Evolutionary conservation across 2,113 vertebrate species (phyloP), one percentile per base, ranked within the genome.

Genomic region (Paedocypris sp.): DNA sequence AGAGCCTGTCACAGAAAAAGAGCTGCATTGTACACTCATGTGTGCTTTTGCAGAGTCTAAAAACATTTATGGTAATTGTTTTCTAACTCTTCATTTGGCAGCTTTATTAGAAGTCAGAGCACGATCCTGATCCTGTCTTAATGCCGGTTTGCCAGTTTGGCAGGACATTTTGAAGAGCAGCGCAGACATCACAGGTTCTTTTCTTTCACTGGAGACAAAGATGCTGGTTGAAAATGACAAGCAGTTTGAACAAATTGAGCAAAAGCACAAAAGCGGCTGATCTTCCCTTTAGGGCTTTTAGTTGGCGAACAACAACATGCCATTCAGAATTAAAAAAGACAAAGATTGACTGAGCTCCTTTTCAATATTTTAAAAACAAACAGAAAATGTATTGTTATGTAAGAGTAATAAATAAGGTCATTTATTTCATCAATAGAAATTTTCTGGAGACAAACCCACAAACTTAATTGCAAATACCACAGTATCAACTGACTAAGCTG

Each of bases 91-190:
- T 51, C 58, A 43, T 23, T 20, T 22, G 31, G 8, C 25, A 19
- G 15, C 11, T 58, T 47, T 39, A 58, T 47, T 53, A 68, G 29
- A 19, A 57, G 50, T 19, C 56, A 26, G 36, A 57, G 36, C 31
- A 56, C 7, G 19, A 39, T 26, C 42, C 35, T 33, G 12, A 20
- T 16, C 31, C 48, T 52, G 61, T 54, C 52, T 70, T 58, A 70
- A 74, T 54, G 59, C 35, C 31, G 23, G 51, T 66, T 8, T 53
- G 16, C 46, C 12, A 6, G 19, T 29, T 45, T 60, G 58, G 56
- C 10, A 64, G 64, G 11, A 60, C 64, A 39, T 71, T 69, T 60
- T 56, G 41, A 23, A 10, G 33, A 57, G 46, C 41, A 31, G 47
- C 19, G 22, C 15, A 35, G 33, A 62, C 28, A 32, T 53, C 60